Evolutionary conservation across 2,113 vertebrate genomes (phyloP).

Genomic region (Heloderma charlesbogerti): DNA sequence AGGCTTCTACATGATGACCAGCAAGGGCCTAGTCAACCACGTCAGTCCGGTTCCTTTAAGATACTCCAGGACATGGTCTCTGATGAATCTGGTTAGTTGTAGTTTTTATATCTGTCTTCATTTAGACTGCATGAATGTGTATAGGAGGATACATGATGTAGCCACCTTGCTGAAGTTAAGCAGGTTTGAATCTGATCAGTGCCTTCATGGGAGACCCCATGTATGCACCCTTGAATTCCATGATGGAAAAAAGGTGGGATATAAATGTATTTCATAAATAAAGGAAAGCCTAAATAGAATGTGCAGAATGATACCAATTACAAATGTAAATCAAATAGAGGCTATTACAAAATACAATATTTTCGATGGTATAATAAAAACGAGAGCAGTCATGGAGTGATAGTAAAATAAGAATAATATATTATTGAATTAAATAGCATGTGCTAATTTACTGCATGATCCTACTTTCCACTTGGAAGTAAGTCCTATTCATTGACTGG

Average conservation of each 20-base stretch:
- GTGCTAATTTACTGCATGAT: background rate
- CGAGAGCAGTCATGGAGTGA: background rate
- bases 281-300: background rate
- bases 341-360: background rate
- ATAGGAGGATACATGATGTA: background rate
- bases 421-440: background rate
- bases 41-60: conserved; percentile 96
- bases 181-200: background rate
- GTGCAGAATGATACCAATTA: background rate
- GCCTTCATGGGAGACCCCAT: background rate
- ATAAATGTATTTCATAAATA: background rate
- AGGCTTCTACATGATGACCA: conserved; percentile 88
- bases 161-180: background rate
- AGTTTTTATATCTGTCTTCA: conserved; percentile 28
- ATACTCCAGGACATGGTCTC: conserved; percentile 94
- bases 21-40: conserved; percentile 84
- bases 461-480: background rate
- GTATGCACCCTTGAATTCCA: background rate
- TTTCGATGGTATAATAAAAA: background rate
- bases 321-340: background rate
- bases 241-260: background rate
- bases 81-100: conserved; percentile 86
- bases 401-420: background rate
- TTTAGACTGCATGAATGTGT: background rate
- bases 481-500: background rate